phyloP scores from a whole-genome alignment of 1,140 invertebrate species.

The Temnothorax curvispinosus region DNA sequence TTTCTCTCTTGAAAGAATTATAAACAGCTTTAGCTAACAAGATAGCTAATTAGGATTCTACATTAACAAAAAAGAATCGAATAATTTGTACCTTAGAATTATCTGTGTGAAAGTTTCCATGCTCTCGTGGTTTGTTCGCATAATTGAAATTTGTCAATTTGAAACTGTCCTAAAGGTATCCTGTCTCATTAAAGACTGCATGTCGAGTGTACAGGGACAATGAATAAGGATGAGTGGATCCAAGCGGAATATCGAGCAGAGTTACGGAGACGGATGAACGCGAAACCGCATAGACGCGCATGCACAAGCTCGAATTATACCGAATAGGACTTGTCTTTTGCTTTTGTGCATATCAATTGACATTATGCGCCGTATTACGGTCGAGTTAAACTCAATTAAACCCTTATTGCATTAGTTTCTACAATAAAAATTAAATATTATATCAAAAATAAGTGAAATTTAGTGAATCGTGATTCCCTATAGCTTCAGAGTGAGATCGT shows the following conservation, averaged over 20 bases:
- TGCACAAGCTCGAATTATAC: not conserved
- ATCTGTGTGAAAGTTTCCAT: not conserved
- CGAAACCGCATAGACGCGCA: slow-evolving; percentile 13
- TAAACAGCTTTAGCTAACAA: not conserved
- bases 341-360: not conserved
- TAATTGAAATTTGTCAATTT: slow-evolving; percentile 38
- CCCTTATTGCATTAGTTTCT: not conserved
- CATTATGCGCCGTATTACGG: not conserved
- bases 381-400: not conserved
- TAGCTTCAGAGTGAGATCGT: too few species aligned
- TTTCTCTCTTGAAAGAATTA: not conserved
- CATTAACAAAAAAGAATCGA: not conserved
- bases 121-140: not conserved
- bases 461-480: too few species aligned
- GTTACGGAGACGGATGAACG: slow-evolving; percentile 8
- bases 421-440: not conserved
- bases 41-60: not conserved
- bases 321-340: not conserved
- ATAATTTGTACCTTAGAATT: slow-evolving; percentile 7
- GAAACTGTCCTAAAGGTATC: not conserved
- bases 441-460: too few species aligned
- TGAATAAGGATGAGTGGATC: slow-evolving; percentile 59
- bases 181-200: slow-evolving; percentile 41
- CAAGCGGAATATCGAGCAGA: slow-evolving; percentile 55
- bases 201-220: slow-evolving; percentile 16